These are phyloP conservation scores for Crossoptilon crossoptilon DNA, from an alignment of 2,797 vertebrate species.

Conservation along the genomic window DNA sequence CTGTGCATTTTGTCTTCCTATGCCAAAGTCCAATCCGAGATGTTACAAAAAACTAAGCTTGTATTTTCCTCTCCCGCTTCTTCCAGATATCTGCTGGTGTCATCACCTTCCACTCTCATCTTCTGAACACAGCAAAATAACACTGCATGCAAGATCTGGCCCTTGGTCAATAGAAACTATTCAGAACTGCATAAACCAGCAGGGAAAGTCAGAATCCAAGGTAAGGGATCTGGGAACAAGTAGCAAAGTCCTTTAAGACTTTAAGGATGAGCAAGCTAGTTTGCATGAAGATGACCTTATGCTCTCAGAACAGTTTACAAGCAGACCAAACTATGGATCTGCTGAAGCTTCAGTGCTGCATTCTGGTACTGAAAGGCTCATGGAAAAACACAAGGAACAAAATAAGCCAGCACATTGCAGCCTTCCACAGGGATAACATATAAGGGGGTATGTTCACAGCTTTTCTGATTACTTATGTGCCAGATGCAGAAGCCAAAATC, in stretches of 20 bases:
- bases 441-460: background rate
- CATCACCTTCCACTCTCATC: background rate
- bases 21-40: background rate
- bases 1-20: background rate
- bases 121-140: background rate
- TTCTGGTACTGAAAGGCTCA: background rate
- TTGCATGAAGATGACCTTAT: background rate
- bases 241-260: background rate
- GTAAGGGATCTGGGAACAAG: background rate
- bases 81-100: background rate
- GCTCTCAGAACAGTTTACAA: background rate
- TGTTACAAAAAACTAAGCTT: background rate
- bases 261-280: background rate
- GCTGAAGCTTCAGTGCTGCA: rapidly evolving
- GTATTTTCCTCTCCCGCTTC: background rate
- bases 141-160: background rate
- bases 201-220: background rate
- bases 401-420: rapidly evolving
- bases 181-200: background rate
- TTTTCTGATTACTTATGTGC: background rate
- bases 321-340: background rate
- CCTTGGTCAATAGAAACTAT: background rate
- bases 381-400: background rate
- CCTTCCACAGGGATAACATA: background rate
- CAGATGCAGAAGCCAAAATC: background rate